These are phyloP conservation scores for Temnothorax longispinosus DNA, from an alignment of 1,140 invertebrate species.

Conservation along the genomic window DNA sequence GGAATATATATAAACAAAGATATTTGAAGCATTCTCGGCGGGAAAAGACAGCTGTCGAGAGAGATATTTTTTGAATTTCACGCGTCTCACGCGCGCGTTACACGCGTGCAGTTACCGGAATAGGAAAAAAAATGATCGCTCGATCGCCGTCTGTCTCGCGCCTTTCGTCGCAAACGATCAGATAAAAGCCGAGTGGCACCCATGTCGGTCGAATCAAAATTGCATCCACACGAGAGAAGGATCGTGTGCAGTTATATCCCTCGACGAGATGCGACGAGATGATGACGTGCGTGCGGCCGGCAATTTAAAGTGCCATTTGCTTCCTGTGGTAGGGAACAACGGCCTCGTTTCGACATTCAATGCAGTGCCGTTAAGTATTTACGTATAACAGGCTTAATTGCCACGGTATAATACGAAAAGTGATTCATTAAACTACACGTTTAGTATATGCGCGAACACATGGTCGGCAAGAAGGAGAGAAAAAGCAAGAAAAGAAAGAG, in stretches of 20 bases:
- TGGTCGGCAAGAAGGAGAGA: not conserved
- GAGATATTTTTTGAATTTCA: slow-evolving; percentile 2
- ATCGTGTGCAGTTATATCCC: slow-evolving; percentile 52
- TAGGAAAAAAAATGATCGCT: not conserved
- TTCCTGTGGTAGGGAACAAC: slow-evolving; percentile 73
- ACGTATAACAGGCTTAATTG: slow-evolving; percentile 68
- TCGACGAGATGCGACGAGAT: slow-evolving; percentile 42
- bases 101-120: not conserved
- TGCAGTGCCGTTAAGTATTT: slow-evolving; percentile 65
- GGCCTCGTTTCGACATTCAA: slow-evolving; percentile 68
- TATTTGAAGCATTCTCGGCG: not conserved
- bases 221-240: slow-evolving; percentile 53
- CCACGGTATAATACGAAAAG: slow-evolving; percentile 24
- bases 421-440: not conserved
- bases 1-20: not conserved
- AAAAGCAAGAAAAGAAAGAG: not conserved
- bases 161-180: slow-evolving; percentile 42
- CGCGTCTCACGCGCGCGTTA: too few species aligned
- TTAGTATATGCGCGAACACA: not conserved
- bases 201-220: slow-evolving; percentile 51
- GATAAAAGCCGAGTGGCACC: slow-evolving; percentile 53
- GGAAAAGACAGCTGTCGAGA: not conserved
- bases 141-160: not conserved
- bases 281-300: slow-evolving; percentile 59
- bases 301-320: slow-evolving; percentile 72